These are phyloP conservation scores for Phoebastria nigripes DNA, from an alignment of 2,797 vertebrate species.

Conservation along the genomic window DNA sequence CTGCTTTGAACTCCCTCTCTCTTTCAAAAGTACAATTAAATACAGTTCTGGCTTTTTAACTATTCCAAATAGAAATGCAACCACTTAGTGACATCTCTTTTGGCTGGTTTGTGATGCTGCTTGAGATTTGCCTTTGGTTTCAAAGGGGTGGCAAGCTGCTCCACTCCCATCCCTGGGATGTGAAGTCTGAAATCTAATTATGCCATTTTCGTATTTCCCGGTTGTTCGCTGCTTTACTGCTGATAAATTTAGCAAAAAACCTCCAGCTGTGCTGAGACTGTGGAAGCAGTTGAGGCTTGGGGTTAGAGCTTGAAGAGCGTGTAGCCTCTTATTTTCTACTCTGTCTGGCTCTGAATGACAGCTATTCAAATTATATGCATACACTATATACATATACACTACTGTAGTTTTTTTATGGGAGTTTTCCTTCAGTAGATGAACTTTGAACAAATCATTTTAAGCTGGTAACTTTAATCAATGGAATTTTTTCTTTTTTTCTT, in stretches of 20 bases:
- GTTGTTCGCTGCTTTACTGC: not conserved
- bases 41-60: not conserved
- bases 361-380: not conserved
- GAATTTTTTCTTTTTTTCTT: not conserved
- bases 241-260: slow-evolving; percentile 8
- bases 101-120: not conserved
- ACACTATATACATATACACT: not conserved
- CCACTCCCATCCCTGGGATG: not conserved
- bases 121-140: not conserved
- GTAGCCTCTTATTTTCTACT: not conserved
- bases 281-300: not conserved
- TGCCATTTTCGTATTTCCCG: not conserved
- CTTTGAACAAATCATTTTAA: not conserved
- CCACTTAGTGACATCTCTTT: not conserved
- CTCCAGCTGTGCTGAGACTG: slow-evolving; percentile 18
- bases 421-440: not conserved
- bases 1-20: not conserved
- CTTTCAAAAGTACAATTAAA: not conserved
- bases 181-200: not conserved
- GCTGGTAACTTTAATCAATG: not conserved
- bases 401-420: not conserved
- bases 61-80: not conserved
- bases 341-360: not conserved
- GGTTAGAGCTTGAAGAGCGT: not conserved
- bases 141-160: not conserved